Evolutionary conservation across 2,113 vertebrate genomes (phyloP), one percentile per base, ranked within the genome.

Genomic region (Phaethornis superciliosus): DNA sequence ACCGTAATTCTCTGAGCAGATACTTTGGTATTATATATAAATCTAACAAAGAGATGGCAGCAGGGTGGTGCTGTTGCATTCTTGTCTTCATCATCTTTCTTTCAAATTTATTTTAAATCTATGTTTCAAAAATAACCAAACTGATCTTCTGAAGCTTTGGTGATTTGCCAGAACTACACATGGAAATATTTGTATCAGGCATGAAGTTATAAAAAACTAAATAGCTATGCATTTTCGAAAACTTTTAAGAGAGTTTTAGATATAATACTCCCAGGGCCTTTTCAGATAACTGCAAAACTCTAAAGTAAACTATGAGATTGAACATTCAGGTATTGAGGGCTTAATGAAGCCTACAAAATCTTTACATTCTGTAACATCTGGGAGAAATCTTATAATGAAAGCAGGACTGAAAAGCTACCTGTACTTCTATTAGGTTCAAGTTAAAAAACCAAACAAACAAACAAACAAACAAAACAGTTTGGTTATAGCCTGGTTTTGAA

Each of bases 31-130:
- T 88, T 75, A n/a, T n/a, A n/a, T n/a, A n/a, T n/a, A n/a, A n/a
- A 1, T 79, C 59, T 95, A 81, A 87, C 88, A 96, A 94, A 81
- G 80, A 94, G 83, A 82, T 88, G 90, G 93, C 94, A 96, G 94
- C 85, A 93, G 92, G 94, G 95, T 92, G 92, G 93, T 94, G 93
- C 88, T 96, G 86, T 95, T 96, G 94, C 40, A 49, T 94, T 95
- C 95, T 88, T 44, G n/a, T 94, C 76, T 68, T 72, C 3, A 6
- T 86, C 81, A 62, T 4, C 24, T 80, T 7, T 46, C 20, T 49
- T 46, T 49, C 23, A 12, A 20, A 21, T 51, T 60, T 59, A 52
- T 47, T 52, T 60, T 72, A 51, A 30, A 46, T 84, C 13, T 69
- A 28, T 79, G 1, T 22, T 79, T 87, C 78, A 56, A 59, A 19